Evolutionary conservation across 2,888 invertebrate species (phyloP), one percentile per base, ranked within the genome.

Genomic region (Iselma pallidipennis): DNA sequence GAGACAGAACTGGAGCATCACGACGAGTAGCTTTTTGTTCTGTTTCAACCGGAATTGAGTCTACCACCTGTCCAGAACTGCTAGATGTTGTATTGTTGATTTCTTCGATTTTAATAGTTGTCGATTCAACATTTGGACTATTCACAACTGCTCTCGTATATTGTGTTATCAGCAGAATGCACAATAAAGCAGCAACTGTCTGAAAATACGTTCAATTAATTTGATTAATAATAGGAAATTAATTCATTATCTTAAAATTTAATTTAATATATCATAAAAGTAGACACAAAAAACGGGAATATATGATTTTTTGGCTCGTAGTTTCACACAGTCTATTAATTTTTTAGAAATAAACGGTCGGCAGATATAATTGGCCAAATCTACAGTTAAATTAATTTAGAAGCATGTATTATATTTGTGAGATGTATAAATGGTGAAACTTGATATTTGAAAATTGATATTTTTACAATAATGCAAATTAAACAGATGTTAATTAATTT

Each of bases 141-240:
- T 82, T 81, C 28, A 82, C 79, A 70, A 82, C 81, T 71, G 79
- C 80, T 67, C 70, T 67, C 57, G 75, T 76, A 72, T 76, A 72
- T 73, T 78, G 78, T 69, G 74, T 62, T 66, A 72, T 71, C 66
- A 79, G 64, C 28, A 73, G 65, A 23, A 71, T 59, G 71, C 75
- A 76, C 57, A 78, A 66, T 52, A 72, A 64, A 67, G 75, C 77
- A 76, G 77, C 74, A 74, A 74, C 63, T 69, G 72, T 71, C 77
- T 77, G 74, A 45, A 77, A 76, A 64, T 50, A n/a, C n/a, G n/a
- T n/a, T n/a, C 49, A 69, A 63, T 45, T 45, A 9, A 23, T 4
- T 4, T 45, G 1, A 21, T 23, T 5, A 21, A 4, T 23, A 45
- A 31, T 2, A 37, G 6, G 63, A 55, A 63, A 49, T 42, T 45